Evolutionary conservation across 1,140 invertebrate genomes (phyloP).

Genomic region (Chironomus striatipennis): DNA sequence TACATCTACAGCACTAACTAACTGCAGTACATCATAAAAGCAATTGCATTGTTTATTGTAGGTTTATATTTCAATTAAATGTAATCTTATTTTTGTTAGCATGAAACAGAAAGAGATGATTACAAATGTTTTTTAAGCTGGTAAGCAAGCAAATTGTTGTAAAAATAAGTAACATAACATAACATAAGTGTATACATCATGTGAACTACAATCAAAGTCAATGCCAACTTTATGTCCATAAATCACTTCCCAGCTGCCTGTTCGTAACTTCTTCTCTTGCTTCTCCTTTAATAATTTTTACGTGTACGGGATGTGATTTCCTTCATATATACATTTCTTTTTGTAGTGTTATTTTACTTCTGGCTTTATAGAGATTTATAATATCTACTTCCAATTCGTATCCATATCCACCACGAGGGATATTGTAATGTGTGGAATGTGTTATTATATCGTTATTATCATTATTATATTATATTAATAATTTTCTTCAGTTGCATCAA

Average conservation of each 20-base stretch:
- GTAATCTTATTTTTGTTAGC: background rate
- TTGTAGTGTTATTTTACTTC: conserved; percentile 2
- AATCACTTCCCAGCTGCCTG: conserved; percentile 18
- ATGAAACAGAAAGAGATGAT: background rate
- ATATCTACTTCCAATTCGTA: background rate
- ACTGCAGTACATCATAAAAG: background rate
- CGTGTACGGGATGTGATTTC: too few relatives aligned
- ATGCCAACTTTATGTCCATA: conserved; percentile 16
- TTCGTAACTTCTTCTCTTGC: background rate
- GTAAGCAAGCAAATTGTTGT: background rate
- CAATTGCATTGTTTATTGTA: conserved; percentile 17
- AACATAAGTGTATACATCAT: conserved; percentile 6
- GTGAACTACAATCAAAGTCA: conserved; percentile 14
- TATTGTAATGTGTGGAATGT: background rate
- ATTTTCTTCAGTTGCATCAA: conserved; percentile 17
- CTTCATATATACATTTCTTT: too few relatives aligned
- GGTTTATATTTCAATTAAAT: conserved; percentile 23
- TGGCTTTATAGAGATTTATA: conserved; percentile 24
- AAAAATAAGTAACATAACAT: background rate
- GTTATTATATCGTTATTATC: conserved; percentile 22
- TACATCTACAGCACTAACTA: too few relatives aligned
- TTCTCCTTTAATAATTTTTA: background rate
- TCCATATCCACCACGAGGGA: background rate
- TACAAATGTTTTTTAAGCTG: background rate
- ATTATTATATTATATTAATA: conserved; percentile 23